A percentile compares a stretch with the other conserved stretches of the same genome.
These are phyloP conservation scores for Arvicanthis niloticus DNA, from an alignment of 2,113 vertebrate genomes.

Conservation along the genomic window DNA sequence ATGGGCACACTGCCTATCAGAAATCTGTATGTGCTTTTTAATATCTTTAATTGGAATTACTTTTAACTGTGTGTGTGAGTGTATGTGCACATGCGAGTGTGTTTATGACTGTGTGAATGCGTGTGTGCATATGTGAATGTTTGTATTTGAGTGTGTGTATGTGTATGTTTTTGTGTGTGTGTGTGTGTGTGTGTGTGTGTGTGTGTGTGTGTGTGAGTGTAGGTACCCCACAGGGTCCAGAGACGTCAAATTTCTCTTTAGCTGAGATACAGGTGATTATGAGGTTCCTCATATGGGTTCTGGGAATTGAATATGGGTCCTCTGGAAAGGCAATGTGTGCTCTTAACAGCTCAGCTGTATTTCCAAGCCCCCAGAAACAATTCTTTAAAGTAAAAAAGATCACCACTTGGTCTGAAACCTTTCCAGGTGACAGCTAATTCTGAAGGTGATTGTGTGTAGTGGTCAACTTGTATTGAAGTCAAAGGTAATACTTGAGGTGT, in stretches of 20 bases:
- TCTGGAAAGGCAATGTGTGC: not conserved
- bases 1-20: too few species aligned
- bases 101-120: too few species aligned
- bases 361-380: too few species aligned
- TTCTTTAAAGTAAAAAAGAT: not conserved
- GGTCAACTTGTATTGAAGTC: not conserved
- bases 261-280: not conserved
- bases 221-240: not conserved
- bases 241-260: not conserved
- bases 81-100: not conserved
- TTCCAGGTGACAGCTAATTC: not conserved
- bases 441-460: too few species aligned
- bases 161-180: too few species aligned
- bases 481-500: fast-evolving
- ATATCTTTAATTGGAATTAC: not conserved
- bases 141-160: too few species aligned
- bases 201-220: too few species aligned
- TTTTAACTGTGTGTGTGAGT: not conserved
- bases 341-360: not conserved
- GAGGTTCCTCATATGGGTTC: not conserved
- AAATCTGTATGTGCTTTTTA: not conserved
- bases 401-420: not conserved
- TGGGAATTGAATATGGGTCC: not conserved
- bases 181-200: not conserved
- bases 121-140: too few species aligned